These are phyloP conservation scores for Clostera curtula DNA, from an alignment of 2,888 invertebrate species.

Conservation along the genomic window DNA sequence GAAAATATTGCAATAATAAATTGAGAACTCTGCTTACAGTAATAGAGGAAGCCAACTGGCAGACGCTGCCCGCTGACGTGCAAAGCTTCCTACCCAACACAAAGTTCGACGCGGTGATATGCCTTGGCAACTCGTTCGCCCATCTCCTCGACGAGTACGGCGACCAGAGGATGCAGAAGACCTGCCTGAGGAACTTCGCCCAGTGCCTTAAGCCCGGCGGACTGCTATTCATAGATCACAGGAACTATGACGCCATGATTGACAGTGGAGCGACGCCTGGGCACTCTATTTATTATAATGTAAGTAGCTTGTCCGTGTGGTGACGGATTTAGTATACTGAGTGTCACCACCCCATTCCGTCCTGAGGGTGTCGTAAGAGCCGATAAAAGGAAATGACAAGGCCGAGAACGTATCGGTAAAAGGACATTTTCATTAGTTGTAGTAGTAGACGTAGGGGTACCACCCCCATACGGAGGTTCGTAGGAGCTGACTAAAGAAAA, in stretches of 20 bases:
- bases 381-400: too few relatives aligned
- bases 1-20: too few relatives aligned
- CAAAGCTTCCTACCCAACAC: conserved; percentile 72
- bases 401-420: too few relatives aligned
- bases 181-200: conserved; percentile 86
- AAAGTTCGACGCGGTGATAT: conserved; percentile 91
- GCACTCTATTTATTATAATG: conserved; percentile 92
- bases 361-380: too few relatives aligned
- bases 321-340: too few relatives aligned
- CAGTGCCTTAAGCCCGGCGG: conserved; percentile 90
- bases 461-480: too few relatives aligned
- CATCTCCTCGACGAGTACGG: conserved; percentile 88
- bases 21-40: conserved; percentile 63
- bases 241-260: conserved; percentile 89
- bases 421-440: too few relatives aligned
- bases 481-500: too few relatives aligned
- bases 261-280: conserved; percentile 86
- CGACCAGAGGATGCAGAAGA: conserved; percentile 86
- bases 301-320: conserved; percentile 62
- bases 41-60: conserved; percentile 94
- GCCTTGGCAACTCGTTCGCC: conserved; percentile 93
- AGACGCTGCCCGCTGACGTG: conserved; percentile 85
- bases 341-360: too few relatives aligned
- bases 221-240: conserved; percentile 88
- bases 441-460: too few relatives aligned